These are phyloP conservation scores for Scaeva pyrastri DNA, from an alignment of 2,888 invertebrate species.

Conservation along the genomic window DNA sequence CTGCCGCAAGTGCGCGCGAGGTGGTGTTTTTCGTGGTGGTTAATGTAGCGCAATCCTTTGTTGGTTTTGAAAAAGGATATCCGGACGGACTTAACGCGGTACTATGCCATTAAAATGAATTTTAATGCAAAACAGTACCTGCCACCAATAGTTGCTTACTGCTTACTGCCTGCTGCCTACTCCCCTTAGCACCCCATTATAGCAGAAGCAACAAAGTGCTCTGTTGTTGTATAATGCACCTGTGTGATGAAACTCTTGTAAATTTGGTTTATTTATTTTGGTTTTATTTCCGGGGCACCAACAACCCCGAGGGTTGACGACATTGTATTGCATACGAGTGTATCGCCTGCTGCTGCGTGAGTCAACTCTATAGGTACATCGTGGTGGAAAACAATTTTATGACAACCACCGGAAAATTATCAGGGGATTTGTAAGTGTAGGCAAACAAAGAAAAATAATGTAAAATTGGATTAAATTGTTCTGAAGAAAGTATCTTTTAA, in stretches of 20 bases:
- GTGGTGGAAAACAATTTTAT: background rate
- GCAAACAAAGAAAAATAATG: no score
- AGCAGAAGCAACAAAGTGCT: conserved; percentile 32
- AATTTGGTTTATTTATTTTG: conserved; percentile 37
- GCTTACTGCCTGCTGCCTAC: no score
- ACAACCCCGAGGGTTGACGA: background rate
- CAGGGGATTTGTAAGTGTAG: no score
- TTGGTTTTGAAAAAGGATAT: conserved; percentile 55
- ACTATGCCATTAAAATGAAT: conserved; percentile 46
- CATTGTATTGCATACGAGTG: background rate
- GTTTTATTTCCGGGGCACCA: background rate
- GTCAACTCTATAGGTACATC: background rate
- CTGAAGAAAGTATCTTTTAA: no score
- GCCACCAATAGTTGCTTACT: no score
- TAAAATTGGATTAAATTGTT: no score
- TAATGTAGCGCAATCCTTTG: conserved; percentile 44
- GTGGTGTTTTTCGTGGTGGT: conserved; percentile 52
- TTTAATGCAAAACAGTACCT: conserved; percentile 27
- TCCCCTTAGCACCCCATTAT: background rate
- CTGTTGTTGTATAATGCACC: conserved; percentile 28
- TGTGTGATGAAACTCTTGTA: conserved; percentile 34
- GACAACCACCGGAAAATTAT: background rate
- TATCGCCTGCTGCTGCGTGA: background rate
- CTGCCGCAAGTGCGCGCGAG: conserved; percentile 52
- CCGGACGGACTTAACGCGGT: conserved; percentile 46